A percentile compares a stretch with the other conserved stretches of the same genome.
Evolutionary conservation across 2,797 vertebrate genomes (phyloP).

Genomic region (Chelon auratus): DNA sequence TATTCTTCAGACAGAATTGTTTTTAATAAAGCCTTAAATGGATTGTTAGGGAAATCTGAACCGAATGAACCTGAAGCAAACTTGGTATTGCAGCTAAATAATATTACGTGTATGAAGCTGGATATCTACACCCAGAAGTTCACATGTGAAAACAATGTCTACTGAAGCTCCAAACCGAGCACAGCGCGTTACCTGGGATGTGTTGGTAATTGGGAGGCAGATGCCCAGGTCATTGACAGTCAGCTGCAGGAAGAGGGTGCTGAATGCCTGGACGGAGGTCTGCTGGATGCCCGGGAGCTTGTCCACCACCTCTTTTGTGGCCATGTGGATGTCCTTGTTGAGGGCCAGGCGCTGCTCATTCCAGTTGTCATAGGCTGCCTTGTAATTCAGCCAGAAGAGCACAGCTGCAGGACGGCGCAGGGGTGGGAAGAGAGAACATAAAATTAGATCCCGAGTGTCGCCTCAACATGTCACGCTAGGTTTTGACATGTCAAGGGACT

Average conservation of each 20-base stretch:
- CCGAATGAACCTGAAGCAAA: not conserved
- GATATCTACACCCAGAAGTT: not conserved
- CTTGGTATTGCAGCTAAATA: not conserved
- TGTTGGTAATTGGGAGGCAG: slow-evolving; percentile 95
- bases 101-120: not conserved
- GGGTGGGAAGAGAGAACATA: not conserved
- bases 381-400: slow-evolving; percentile 99
- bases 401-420: slow-evolving; percentile 86
- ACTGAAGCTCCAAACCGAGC: not conserved
- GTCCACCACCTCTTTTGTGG: slow-evolving; percentile 98
- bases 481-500: not conserved
- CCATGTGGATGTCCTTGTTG: slow-evolving; percentile 98
- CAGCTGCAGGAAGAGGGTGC: slow-evolving; percentile 97
- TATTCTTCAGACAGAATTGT: too few relatives aligned
- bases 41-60: too few relatives aligned
- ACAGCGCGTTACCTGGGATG: slow-evolving; percentile 76
- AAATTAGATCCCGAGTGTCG: not conserved
- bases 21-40: too few relatives aligned
- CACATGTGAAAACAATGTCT: not conserved
- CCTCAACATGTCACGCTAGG: not conserved
- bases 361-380: slow-evolving; percentile 99
- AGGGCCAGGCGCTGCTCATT: slow-evolving; percentile 97
- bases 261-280: slow-evolving; percentile 97
- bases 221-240: slow-evolving; percentile 98
- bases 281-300: slow-evolving; percentile 98